phyloP scores from a whole-genome alignment of 2,797 vertebrate species.

The Serranus cabrilla region DNA sequence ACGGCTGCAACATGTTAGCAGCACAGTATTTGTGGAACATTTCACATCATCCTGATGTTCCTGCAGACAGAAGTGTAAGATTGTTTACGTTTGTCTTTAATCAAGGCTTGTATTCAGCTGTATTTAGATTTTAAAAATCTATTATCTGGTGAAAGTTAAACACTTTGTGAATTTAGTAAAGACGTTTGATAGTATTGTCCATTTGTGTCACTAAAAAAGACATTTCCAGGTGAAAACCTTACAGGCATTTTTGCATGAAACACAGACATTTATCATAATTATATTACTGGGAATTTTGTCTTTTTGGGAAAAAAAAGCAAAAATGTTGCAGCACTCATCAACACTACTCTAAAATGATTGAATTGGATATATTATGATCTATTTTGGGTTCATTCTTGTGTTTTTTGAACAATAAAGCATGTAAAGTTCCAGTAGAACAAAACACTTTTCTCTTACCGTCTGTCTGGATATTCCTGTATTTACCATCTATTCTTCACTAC shows the following conservation, averaged over 20 bases:
- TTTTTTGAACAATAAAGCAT: too few relatives aligned
- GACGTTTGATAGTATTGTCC: not conserved
- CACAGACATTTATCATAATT: not conserved
- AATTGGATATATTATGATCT: too few relatives aligned
- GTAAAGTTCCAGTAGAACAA: too few relatives aligned
- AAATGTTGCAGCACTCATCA: not conserved
- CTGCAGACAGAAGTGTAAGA: not conserved
- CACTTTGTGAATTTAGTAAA: not conserved
- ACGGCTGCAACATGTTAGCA: slow-evolving; percentile 26
- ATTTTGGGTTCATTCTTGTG: too few relatives aligned
- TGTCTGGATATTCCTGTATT: too few relatives aligned
- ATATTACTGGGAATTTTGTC: not conserved
- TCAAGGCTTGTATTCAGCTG: not conserved
- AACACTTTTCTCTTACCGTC: too few relatives aligned
- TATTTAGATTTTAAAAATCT: not conserved
- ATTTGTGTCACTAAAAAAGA: too few relatives aligned
- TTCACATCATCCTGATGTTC: slow-evolving; percentile 13
- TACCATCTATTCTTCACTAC: too few relatives aligned
- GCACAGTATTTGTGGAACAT: slow-evolving; percentile 22
- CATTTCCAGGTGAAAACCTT: too few relatives aligned
- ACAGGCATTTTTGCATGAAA: not conserved
- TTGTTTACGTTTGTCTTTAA: not conserved
- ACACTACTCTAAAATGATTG: too few relatives aligned
- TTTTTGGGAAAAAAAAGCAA: not conserved
- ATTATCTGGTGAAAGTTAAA: not conserved